Percentiles rank a stretch among this genome's conserved stretches.
These are phyloP conservation scores for Cephalopholis sonnerati DNA, from an alignment of 2,113 vertebrate genomes.

Conservation along the genomic window DNA sequence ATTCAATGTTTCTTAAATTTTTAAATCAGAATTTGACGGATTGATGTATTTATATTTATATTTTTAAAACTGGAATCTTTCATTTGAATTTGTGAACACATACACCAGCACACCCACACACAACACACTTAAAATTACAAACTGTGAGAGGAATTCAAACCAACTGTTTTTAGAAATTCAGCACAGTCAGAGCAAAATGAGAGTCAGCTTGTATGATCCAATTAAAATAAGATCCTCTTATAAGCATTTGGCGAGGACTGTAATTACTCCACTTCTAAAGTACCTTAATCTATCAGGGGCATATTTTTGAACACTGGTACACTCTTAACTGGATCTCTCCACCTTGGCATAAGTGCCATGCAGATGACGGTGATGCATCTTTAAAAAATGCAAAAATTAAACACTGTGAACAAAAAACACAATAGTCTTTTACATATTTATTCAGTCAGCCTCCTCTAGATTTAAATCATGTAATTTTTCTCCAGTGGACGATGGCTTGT, in stretches of 20 bases:
- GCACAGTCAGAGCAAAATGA: neutral
- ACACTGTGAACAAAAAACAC: neutral
- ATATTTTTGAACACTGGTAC: neutral
- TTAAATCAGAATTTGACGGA: neutral
- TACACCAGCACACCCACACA: too few species aligned
- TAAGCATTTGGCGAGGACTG: conserved; percentile 16
- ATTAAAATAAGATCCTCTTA: neutral
- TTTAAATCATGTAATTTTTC: conserved; percentile 12
- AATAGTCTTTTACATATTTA: neutral
- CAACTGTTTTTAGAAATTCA: neutral
- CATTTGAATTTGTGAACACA: neutral
- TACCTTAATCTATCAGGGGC: neutral
- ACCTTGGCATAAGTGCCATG: neutral
- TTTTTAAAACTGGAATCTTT: neutral
- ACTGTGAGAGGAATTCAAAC: neutral
- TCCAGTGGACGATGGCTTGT: neutral
- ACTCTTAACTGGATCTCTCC: neutral
- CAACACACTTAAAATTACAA: too few species aligned
- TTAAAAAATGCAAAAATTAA: neutral
- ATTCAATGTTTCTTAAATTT: neutral
- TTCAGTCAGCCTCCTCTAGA: neutral
- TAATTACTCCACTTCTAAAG: neutral
- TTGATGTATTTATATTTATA: too few species aligned
- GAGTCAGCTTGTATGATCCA: neutral
- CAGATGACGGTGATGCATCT: neutral